Conservation (phyloP, 2,113 vertebrate species). For the Xiphorhynchus elegans region DNA sequence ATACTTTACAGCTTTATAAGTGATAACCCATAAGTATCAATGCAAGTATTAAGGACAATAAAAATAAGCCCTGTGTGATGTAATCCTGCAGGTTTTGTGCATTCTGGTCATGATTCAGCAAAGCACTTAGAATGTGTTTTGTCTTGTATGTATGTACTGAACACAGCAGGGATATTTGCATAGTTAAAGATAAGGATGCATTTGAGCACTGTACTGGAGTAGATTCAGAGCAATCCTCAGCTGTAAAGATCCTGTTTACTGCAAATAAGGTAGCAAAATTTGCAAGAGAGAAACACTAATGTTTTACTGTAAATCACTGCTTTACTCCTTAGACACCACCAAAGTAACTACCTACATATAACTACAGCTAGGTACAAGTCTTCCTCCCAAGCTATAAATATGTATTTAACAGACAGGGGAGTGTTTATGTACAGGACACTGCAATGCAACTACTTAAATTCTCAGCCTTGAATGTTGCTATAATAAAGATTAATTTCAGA, state of each 20-base stretch:
- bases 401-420: background rate
- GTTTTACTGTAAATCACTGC: background rate
- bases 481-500: background rate
- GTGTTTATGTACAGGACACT: background rate
- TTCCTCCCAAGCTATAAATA: background rate
- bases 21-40: background rate
- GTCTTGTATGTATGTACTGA: background rate
- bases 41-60: background rate
- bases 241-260: background rate
- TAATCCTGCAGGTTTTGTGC: background rate
- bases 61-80: background rate
- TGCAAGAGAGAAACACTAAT: background rate
- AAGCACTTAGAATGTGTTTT: background rate
- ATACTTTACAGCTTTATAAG: background rate
- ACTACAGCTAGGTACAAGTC: background rate
- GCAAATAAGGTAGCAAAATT: background rate
- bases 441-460: background rate
- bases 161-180: background rate
- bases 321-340: background rate
- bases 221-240: background rate
- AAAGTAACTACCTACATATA: background rate
- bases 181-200: background rate
- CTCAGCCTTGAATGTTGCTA: background rate
- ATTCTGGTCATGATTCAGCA: background rate
- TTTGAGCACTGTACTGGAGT: background rate